Base-by-base conservation (phyloP, 2,888 invertebrate species). In the Synanthedon andrenaeformis region DNA sequence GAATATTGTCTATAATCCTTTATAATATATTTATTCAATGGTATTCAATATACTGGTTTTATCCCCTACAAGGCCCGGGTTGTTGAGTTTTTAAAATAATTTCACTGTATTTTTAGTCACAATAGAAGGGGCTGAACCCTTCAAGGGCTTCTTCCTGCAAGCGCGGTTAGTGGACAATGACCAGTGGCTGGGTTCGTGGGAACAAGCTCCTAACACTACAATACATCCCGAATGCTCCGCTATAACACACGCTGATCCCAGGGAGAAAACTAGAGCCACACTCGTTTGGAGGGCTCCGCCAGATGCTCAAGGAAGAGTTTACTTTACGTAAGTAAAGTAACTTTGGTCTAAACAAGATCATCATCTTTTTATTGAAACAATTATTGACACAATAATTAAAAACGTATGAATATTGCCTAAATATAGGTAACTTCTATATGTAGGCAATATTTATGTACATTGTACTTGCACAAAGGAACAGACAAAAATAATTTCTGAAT, bases 81-180 rank as follows among this genome's bases (percentile, higher is more conserved):
- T 35, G 35, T 35, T 35, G 3, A 3, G 10, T 35, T 35, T 35
- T 8, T 35, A 35, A 10, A 35, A 35, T 10, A 10, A 35, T 35
- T 35, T 35, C 35, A 10, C 5, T 45, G 45, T 45, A 45, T n/a
- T 57, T 78, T 5, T 79, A 92, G 92, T 92, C 51, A 88, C 83
- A 51, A 89, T 92, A 60, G 82, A 83, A 53, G 90, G 89, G 1
- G 70, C 78, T 11, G 89, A 88, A 13, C 78, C 91, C 1, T 94
- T 95, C 82, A 92, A 93, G 64, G 94, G 95, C n/a, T 95, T 94
- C 88, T 93, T 95, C 77, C 80, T 95, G 51, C 95, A 95, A 82
- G 94, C 93, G 1, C 90, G 94, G 48, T 94, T 94, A 63, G 90
- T 88, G 10, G 88, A 90, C 56, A 90, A 91, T 0, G 89, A 94